These are phyloP conservation scores for Oscheius myriophilus DNA, from an alignment of 2,888 invertebrate species.

Conservation along the genomic window DNA sequence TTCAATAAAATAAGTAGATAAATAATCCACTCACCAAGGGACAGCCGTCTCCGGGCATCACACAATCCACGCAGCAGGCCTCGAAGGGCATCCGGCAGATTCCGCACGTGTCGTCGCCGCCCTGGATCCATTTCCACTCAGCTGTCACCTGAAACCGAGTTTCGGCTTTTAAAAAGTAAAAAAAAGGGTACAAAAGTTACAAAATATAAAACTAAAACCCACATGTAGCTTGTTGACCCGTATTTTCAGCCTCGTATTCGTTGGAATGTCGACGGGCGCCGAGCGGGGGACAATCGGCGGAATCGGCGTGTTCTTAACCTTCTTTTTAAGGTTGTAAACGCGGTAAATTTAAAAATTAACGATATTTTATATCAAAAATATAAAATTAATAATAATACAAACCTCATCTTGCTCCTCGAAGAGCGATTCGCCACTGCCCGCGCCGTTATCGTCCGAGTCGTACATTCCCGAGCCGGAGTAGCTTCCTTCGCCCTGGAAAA, in stretches of 20 bases:
- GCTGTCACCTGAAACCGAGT: constrained; percentile 76
- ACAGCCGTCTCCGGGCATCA: constrained; percentile 67
- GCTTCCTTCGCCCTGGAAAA: not conserved
- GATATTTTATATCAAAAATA: too few species aligned
- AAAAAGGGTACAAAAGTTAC: not conserved
- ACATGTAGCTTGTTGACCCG: constrained; percentile 46
- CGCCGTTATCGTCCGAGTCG: too few species aligned
- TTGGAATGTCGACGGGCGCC: constrained; percentile 30
- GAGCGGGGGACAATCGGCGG: constrained; percentile 10
- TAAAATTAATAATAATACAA: not conserved
- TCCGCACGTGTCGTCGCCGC: constrained; percentile 98
- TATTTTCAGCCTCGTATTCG: constrained; percentile 39
- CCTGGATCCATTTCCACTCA: constrained; percentile 94
- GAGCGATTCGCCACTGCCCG: not conserved
- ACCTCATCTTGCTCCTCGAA: constrained; percentile 17
- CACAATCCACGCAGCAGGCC: constrained; percentile 72
- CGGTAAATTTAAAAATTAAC: too few species aligned
- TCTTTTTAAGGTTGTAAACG: too few species aligned
- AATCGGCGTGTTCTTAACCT: not conserved
- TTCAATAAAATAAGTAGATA: too few species aligned
- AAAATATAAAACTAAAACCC: constrained; percentile 17
- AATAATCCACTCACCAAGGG: constrained; percentile 50
- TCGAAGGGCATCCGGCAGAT: constrained; percentile 99
- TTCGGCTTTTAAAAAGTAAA: not conserved
- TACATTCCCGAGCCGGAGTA: too few species aligned